Evolutionary conservation across 2,113 vertebrate genomes (phyloP), one percentile per base, ranked within the genome.

Genomic region (Heterotis niloticus): DNA sequence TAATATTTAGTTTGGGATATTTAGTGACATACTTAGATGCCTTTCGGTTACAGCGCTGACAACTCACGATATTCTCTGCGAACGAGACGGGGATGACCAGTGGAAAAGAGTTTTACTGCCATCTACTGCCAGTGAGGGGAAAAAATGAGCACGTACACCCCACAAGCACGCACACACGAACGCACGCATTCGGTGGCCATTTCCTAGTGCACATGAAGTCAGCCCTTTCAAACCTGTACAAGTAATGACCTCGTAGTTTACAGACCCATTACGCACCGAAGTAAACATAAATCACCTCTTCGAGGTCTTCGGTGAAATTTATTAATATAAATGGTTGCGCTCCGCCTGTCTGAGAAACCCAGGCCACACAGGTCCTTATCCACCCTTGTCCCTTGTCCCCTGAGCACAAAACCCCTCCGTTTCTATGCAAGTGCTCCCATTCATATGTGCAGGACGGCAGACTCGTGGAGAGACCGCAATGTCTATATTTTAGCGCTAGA

Each of bases 101-200:
- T 29, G 20, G 57, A 23, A 81, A 79, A 89, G 87, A 79, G 80
- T 68, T 76, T 84, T 89, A 89, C 90, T 89, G 64, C 87, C 90
- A 89, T 84, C 89, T 88, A 85, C 86, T 89, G 89, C 86, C 75
- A 51, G 26, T 0, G 77, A 0, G 12, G 1, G 29, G 76, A 79
- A 84, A 68, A 81, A 54, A 70, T 54, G 73, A 17, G 29, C 68
- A 28, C 18, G 2, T 12, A 52, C 23, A 54, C 17, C 23, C n/a
- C n/a, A 75, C n/a, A 24, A 10, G 5, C 20, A 16, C 24, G 17
- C n/a, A 44, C 34, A 44, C 34, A 44, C 23, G 54, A 13, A 34
- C n/a, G 14, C 23, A 18, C 23, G 14, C 76, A 24, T 10, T 44
- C 56, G 26, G 79, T 52, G 77, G 82, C 80, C 71, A 79, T 84